phyloP scores from a whole-genome alignment of 2,888 invertebrate genomes.

The Pheosia tremula region DNA sequence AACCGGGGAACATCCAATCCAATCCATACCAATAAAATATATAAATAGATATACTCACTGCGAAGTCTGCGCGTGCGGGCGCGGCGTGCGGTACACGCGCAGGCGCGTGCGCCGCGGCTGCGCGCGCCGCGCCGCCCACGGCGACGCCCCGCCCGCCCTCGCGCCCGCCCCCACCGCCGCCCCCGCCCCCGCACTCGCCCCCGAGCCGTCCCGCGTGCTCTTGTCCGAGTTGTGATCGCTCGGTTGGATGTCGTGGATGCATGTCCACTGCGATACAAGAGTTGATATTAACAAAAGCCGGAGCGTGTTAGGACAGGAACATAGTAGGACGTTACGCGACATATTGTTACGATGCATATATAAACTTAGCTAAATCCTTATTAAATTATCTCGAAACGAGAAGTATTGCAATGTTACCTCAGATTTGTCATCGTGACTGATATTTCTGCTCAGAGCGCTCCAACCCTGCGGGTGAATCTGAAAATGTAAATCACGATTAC shows the following conservation, averaged over 20 bases:
- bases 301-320: too few species aligned
- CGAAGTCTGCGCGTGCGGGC: constrained; percentile 23
- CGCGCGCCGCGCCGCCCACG: constrained; percentile 32
- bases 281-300: not conserved
- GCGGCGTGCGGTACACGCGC: constrained; percentile 41
- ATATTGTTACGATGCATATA: too few species aligned
- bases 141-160: constrained; percentile 34
- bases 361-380: too few species aligned
- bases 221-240: constrained; percentile 60
- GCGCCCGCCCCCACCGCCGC: constrained; percentile 31
- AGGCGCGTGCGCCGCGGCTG: constrained; percentile 32
- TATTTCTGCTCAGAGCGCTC: constrained; percentile 94
- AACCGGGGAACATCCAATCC: too few species aligned
- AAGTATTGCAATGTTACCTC: constrained; percentile 84
- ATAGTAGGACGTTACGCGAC: too few species aligned
- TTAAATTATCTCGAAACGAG: too few species aligned
- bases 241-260: constrained; percentile 96
- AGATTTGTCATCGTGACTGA: constrained; percentile 92
- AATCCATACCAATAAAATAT: too few species aligned
- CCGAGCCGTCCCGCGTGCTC: constrained; percentile 52
- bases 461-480: constrained; percentile 96
- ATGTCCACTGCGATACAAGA: constrained; percentile 89
- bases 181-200: constrained; percentile 25
- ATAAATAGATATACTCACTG: constrained; percentile 23
- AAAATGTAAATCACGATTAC: constrained; percentile 37